phyloP scores from a whole-genome alignment of 2,888 invertebrate species.

The Julus scanicus region DNA sequence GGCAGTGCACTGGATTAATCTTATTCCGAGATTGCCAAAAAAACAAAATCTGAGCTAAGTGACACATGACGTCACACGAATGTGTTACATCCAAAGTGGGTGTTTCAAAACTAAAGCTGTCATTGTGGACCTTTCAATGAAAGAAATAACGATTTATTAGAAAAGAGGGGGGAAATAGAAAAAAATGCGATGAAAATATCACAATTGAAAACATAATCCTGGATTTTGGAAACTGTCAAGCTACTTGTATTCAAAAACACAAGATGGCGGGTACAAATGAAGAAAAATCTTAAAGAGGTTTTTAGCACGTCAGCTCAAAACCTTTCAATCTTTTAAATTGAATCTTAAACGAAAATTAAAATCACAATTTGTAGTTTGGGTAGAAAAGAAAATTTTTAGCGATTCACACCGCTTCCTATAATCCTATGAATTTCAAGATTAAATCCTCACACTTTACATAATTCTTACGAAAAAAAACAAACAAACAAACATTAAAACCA shows the following conservation, averaged over 20 bases:
- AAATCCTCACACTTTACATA: slow-evolving; percentile 32
- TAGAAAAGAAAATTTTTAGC: neutral
- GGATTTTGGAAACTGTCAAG: neutral
- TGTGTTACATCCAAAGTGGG: neutral
- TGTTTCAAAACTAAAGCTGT: neutral
- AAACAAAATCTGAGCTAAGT: neutral
- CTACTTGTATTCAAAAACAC: neutral
- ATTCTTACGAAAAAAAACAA: neutral
- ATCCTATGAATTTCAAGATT: slow-evolving; percentile 2
- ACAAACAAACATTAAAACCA: neutral
- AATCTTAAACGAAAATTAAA: neutral
- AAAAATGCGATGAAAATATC: slow-evolving; percentile 37
- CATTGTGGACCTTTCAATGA: slow-evolving; percentile 11
- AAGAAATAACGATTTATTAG: neutral
- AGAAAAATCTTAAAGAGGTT: neutral
- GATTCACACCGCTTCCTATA: neutral
- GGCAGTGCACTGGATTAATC: slow-evolving; percentile 41
- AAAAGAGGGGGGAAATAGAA: neutral
- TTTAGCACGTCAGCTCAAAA: neutral
- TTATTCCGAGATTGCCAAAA: slow-evolving; percentile 26
- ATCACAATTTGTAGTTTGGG: neutral
- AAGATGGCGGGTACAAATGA: slow-evolving; percentile 1
- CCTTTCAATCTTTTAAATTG: neutral
- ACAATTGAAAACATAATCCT: slow-evolving; percentile 32
- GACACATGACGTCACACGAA: neutral